These are phyloP conservation scores for Setipinna tenuifilis DNA, from an alignment of 2,797 vertebrate species.

Conservation along the genomic window DNA sequence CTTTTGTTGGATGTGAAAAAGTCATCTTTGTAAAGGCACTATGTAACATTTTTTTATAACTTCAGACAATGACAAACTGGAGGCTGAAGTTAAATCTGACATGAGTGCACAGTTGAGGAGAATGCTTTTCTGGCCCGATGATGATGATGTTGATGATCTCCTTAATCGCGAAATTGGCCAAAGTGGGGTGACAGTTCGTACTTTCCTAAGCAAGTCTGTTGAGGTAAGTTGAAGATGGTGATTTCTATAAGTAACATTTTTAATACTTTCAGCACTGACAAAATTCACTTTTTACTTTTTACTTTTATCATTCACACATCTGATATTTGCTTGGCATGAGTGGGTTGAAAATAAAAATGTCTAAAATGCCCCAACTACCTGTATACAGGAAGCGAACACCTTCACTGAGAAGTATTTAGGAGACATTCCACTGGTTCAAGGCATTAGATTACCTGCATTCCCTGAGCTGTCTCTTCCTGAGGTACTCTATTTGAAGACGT, in stretches of 20 bases:
- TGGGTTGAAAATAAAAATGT: neutral
- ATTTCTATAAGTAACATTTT: neutral
- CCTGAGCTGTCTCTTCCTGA: slow-evolving; percentile 83
- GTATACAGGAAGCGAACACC: slow-evolving; percentile 77
- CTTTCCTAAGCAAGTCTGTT: slow-evolving; percentile 80
- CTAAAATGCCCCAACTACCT: neutral
- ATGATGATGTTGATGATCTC: slow-evolving; percentile 57
- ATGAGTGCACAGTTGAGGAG: slow-evolving; percentile 74
- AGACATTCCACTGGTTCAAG: slow-evolving; percentile 78
- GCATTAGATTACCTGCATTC: slow-evolving; percentile 78
- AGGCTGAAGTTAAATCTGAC: slow-evolving; percentile 81
- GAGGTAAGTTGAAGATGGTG: slow-evolving; percentile 73
- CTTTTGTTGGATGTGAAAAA: neutral
- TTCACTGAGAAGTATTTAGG: slow-evolving; percentile 79
- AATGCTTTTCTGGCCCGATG: slow-evolving; percentile 59
- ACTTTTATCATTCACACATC: neutral
- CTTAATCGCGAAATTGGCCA: slow-evolving; percentile 81
- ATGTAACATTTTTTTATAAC: neutral
- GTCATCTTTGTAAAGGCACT: neutral
- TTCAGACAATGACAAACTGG: slow-evolving; percentile 82
- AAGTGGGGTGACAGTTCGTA: slow-evolving; percentile 82
- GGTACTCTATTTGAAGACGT: slow-evolving; percentile 88
- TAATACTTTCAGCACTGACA: neutral
- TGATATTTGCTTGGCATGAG: neutral
- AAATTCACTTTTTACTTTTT: neutral